phyloP scores from a whole-genome alignment of 2,113 vertebrate species.

The Furnarius figulus region DNA sequence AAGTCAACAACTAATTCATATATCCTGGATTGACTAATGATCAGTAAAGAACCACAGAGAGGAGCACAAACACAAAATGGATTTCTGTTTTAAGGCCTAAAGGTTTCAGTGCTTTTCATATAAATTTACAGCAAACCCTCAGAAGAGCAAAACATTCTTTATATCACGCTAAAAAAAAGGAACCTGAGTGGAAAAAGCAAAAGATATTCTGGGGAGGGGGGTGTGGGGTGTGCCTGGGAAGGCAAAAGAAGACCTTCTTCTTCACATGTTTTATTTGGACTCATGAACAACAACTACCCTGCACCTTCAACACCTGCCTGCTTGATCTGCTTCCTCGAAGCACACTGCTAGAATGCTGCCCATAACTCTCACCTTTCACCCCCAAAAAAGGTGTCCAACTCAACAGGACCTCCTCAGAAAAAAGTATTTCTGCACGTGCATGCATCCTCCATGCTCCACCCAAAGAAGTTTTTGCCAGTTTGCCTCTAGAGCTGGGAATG shows the following conservation, averaged over 20 bases:
- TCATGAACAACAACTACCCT: background rate
- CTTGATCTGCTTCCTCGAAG: background rate
- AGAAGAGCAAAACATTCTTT: background rate
- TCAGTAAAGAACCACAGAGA: background rate
- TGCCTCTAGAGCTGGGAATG: background rate
- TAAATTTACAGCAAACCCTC: background rate
- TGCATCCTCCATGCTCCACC: background rate
- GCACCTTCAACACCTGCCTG: background rate
- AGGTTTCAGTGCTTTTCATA: background rate
- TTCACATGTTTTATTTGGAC: background rate
- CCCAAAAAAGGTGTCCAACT: background rate
- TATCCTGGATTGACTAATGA: background rate
- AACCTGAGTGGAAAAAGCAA: background rate
- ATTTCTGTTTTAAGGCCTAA: background rate
- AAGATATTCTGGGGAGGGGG: background rate
- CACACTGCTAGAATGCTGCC: background rate
- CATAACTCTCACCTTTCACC: background rate
- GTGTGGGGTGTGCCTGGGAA: background rate
- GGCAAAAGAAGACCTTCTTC: background rate
- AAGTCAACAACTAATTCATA: background rate
- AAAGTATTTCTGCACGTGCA: background rate
- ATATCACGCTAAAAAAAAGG: background rate
- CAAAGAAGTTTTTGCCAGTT: background rate
- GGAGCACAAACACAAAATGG: background rate
- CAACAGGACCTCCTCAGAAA: background rate